Percentiles rank a stretch among this genome's conserved stretches.
Conservation (phyloP, 2,113 vertebrate species). For the Onychostruthus taczanowskii region DNA sequence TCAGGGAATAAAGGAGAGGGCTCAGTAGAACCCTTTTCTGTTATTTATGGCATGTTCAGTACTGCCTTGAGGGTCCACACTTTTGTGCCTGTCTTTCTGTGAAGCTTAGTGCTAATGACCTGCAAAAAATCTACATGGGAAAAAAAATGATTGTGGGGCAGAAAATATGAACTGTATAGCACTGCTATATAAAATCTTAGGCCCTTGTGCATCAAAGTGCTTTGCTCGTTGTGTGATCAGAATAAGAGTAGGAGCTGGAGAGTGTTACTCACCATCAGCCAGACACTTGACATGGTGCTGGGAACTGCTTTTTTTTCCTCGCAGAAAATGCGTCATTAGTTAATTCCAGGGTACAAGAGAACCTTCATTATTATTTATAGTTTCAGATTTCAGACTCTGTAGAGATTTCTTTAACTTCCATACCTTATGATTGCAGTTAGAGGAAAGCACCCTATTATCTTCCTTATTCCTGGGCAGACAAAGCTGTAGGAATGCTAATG, state of each 20-base stretch:
- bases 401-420: background rate
- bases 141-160: background rate
- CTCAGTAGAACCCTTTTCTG: background rate
- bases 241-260: background rate
- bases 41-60: background rate
- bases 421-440: background rate
- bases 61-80: background rate
- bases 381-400: background rate
- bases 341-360: background rate
- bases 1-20: background rate
- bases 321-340: background rate
- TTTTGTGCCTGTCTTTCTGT: background rate
- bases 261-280: background rate
- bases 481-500: background rate
- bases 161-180: background rate
- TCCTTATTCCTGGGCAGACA: background rate
- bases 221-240: rapidly evolving
- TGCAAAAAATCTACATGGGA: background rate
- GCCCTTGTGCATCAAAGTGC: background rate
- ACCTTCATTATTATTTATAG: background rate
- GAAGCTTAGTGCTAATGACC: background rate
- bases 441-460: background rate
- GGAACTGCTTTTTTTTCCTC: background rate
- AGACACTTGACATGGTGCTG: background rate
- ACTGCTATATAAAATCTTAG: background rate